Conservation (phyloP, 2,113 vertebrate genomes). For the Empidonax traillii region DNA sequence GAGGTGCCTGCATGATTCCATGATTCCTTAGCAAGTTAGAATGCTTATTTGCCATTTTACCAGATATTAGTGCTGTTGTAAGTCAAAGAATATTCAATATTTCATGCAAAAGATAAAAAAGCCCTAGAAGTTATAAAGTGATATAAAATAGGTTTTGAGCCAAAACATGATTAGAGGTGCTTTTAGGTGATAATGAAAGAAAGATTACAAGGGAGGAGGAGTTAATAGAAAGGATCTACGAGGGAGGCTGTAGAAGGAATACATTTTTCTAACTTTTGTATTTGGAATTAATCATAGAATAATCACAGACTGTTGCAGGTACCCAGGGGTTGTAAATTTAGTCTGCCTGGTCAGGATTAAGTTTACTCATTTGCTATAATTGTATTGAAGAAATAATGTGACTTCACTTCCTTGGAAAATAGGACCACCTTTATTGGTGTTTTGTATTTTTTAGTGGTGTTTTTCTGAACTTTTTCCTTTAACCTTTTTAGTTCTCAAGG, state of each 20-base stretch:
- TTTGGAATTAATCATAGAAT: background rate
- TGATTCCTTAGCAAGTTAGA: background rate
- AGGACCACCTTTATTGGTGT: background rate
- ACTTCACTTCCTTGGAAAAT: background rate
- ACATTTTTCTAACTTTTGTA: background rate
- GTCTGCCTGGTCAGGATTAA: background rate
- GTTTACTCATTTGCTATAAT: background rate
- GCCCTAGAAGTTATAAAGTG: background rate
- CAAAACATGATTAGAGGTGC: background rate
- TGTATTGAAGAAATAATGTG: background rate
- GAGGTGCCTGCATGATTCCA: background rate
- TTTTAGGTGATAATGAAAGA: background rate
- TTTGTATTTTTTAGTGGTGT: background rate
- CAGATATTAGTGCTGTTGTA: background rate
- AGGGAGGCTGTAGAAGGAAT: background rate
- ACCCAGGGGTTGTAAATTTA: background rate
- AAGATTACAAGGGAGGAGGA: background rate
- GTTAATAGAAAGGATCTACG: background rate
- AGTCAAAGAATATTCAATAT: background rate
- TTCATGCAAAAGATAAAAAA: background rate
- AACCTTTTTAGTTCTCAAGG: background rate
- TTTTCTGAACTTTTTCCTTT: background rate
- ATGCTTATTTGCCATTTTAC: background rate
- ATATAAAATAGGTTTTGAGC: background rate
- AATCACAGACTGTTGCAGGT: background rate